phyloP scores from a whole-genome alignment of 2,888 invertebrate genomes.

The Dysmachus trigonus region DNA sequence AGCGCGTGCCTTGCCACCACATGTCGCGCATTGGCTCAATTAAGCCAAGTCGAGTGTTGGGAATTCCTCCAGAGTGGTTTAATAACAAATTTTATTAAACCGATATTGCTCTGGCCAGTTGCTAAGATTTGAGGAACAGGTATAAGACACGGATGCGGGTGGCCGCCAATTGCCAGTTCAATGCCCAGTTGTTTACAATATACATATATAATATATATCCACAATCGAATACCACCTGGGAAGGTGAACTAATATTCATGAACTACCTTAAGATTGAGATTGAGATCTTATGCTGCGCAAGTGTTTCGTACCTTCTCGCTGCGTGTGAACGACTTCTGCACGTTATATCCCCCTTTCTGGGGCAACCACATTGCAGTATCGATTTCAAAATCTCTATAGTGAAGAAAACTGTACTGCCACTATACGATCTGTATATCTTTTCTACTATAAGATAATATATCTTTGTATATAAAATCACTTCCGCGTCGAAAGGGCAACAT shows the following conservation, averaged over 20 bases:
- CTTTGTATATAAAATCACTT: neutral
- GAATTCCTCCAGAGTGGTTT: neutral
- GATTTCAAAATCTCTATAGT: neutral
- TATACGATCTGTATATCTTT: neutral
- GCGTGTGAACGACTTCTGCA: constrained; percentile 61
- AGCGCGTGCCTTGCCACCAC: neutral
- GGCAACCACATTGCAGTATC: constrained; percentile 56
- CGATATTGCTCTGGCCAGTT: neutral
- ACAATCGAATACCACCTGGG: neutral
- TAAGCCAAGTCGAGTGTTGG: neutral
- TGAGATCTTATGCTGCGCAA: neutral
- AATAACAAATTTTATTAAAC: neutral
- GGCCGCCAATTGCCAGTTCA: neutral
- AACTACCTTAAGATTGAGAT: neutral
- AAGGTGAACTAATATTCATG: neutral
- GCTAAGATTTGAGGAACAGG: neutral
- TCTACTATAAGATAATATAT: neutral
- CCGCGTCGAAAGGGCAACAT: neutral
- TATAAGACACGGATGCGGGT: neutral
- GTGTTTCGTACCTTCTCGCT: constrained; percentile 58
- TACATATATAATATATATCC: too few species aligned
- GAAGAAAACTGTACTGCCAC: neutral
- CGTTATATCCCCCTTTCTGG: constrained; percentile 62
- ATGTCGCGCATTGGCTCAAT: neutral
- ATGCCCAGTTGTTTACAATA: neutral